Percentiles rank a stretch among this genome's conserved stretches.
phyloP scores from a whole-genome alignment of 2,797 vertebrate genomes.

The Staurois parvus region DNA sequence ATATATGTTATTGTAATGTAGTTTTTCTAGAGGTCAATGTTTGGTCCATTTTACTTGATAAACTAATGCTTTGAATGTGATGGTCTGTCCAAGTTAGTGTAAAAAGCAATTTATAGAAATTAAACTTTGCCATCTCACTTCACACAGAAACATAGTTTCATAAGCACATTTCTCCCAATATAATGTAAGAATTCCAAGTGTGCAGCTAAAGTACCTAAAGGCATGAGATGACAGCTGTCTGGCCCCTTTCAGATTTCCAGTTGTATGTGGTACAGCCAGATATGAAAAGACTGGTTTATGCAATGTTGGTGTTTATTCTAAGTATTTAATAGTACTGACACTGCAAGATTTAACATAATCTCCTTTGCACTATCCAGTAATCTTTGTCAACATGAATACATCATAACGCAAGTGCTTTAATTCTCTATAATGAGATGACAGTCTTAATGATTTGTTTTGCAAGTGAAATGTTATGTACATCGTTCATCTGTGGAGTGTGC shows the following conservation, averaged over 20 bases:
- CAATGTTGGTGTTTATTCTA: background rate
- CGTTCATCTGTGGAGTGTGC: background rate
- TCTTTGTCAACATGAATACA: background rate
- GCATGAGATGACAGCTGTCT: background rate
- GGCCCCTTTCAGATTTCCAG: background rate
- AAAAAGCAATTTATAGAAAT: no score
- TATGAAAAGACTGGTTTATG: background rate
- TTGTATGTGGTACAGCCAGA: background rate
- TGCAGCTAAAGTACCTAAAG: no score
- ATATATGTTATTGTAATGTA: no score
- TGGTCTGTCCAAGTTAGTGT: no score
- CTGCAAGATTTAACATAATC: slow-evolving; percentile 9
- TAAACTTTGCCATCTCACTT: no score
- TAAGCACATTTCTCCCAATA: no score
- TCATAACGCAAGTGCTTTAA: background rate
- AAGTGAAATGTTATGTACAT: background rate
- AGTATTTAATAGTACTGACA: background rate
- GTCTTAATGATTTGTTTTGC: slow-evolving; percentile 7
- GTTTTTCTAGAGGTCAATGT: no score
- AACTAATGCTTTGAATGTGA: no score
- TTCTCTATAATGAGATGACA: background rate
- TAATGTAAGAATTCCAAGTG: no score
- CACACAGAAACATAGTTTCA: no score
- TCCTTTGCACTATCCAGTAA: background rate
- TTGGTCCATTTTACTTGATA: no score